These are phyloP conservation scores for Lomographa bimaculata DNA, from an alignment of 2,888 invertebrate species.

Conservation along the genomic window DNA sequence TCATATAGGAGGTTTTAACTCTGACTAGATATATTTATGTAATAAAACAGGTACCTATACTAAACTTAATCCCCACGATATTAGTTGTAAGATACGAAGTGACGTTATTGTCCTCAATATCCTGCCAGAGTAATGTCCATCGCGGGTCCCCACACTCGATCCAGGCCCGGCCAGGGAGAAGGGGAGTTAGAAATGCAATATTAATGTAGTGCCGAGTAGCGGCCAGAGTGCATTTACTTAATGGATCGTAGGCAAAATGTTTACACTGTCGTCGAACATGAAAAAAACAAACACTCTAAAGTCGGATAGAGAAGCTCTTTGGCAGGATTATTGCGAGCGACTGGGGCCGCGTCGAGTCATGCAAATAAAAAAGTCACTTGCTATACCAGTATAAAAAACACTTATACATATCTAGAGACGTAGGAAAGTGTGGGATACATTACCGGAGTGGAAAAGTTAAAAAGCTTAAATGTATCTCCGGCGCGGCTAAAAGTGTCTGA, in stretches of 20 bases:
- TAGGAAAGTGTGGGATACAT: slow-evolving; percentile 78
- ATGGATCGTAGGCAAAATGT: slow-evolving; percentile 79
- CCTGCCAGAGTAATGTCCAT: slow-evolving; percentile 42
- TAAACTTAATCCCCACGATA: background rate
- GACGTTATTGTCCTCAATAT: slow-evolving; percentile 18
- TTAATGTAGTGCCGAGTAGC: slow-evolving; percentile 83
- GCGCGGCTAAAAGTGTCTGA: slow-evolving; percentile 83
- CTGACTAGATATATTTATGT: too few species aligned
- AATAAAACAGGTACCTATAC: too few species aligned
- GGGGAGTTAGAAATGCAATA: slow-evolving; percentile 84
- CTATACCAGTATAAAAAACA: slow-evolving; percentile 67
- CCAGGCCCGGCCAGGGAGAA: slow-evolving; percentile 38
- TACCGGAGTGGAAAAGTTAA: slow-evolving; percentile 84
- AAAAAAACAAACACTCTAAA: slow-evolving; percentile 58
- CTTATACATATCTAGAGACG: slow-evolving; percentile 71
- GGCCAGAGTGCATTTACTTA: slow-evolving; percentile 78
- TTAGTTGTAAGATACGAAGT: slow-evolving; percentile 7
- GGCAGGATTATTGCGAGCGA: slow-evolving; percentile 67
- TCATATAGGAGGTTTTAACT: too few species aligned
- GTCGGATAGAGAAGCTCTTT: slow-evolving; percentile 65
- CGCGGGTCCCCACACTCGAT: slow-evolving; percentile 47
- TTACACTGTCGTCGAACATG: slow-evolving; percentile 67
- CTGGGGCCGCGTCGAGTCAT: slow-evolving; percentile 55
- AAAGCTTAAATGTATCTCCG: slow-evolving; percentile 84
- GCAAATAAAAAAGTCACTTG: slow-evolving; percentile 66